Percentiles rank a stretch among this genome's conserved stretches.
Conservation (phyloP, 2,797 vertebrate species). For the Salarias fasciatus region DNA sequence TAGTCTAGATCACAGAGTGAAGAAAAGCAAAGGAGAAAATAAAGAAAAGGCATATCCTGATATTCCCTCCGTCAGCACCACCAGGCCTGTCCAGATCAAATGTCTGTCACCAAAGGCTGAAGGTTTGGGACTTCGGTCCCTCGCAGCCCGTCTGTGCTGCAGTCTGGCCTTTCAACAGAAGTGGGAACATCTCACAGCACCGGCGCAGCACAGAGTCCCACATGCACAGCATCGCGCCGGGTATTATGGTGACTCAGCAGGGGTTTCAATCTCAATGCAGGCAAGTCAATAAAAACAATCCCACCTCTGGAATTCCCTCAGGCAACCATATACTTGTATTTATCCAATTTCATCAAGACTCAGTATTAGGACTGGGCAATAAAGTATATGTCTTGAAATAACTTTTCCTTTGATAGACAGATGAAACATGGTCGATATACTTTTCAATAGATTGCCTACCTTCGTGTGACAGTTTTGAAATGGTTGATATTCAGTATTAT, state of each 20-base stretch:
- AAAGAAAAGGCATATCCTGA: background rate
- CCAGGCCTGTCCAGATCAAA: background rate
- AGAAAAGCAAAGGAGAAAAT: too few species aligned
- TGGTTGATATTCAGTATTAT: too few species aligned
- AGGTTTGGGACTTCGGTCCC: background rate
- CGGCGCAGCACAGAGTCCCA: conserved; percentile 4
- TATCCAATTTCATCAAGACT: conserved; percentile 14
- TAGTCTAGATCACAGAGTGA: too few species aligned
- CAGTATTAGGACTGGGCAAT: conserved; percentile 2
- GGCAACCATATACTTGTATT: conserved; percentile 12
- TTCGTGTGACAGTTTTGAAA: too few species aligned
- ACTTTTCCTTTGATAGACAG: too few species aligned
- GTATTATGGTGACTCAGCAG: conserved; percentile 25
- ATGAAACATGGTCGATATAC: too few species aligned
- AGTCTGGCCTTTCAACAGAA: background rate
- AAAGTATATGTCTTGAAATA: too few species aligned
- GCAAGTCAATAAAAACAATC: conserved; percentile 19
- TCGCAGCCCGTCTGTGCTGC: background rate
- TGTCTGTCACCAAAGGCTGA: background rate
- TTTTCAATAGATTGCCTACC: too few species aligned
- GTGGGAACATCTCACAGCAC: background rate
- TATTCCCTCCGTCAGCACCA: background rate
- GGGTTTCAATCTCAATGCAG: conserved; percentile 18
- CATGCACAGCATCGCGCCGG: background rate
- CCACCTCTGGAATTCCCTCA: conserved; percentile 10